Percentiles rank a stretch among this genome's conserved stretches.
These are phyloP conservation scores for Spea hammondii DNA, from an alignment of 2,797 vertebrate genomes.

Conservation along the genomic window DNA sequence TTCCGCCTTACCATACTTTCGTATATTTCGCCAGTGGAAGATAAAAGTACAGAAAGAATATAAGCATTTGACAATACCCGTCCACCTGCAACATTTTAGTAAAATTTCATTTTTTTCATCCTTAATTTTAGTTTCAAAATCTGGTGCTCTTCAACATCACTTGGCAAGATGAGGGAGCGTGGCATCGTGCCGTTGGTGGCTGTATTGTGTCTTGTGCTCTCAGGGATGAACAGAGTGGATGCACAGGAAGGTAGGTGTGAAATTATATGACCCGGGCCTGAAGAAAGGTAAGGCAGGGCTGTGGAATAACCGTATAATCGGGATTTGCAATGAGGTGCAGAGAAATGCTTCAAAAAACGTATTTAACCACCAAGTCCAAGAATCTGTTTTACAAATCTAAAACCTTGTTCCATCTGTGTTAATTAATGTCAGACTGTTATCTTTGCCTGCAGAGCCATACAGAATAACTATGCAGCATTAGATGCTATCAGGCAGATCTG, in stretches of 20 bases:
- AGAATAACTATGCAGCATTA: too few species aligned
- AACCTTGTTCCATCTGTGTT: too few species aligned
- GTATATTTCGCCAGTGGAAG: too few species aligned
- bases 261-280: not conserved
- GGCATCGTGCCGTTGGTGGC: constrained; percentile 66
- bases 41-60: not conserved
- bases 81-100: not conserved
- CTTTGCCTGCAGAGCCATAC: too few species aligned
- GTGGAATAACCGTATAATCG: not conserved
- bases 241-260: constrained; percentile 67
- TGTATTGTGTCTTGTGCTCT: constrained; percentile 74
- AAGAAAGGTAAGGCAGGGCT: not conserved
- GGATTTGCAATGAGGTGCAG: too few species aligned
- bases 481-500: too few species aligned
- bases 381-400: too few species aligned
- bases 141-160: constrained; percentile 61
- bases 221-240: constrained; percentile 64
- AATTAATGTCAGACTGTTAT: too few species aligned
- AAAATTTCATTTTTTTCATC: not conserved
- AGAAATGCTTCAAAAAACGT: too few species aligned
- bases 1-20: too few species aligned
- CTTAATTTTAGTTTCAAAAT: constrained; percentile 62
- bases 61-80: not conserved
- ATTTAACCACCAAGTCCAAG: too few species aligned
- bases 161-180: constrained; percentile 77